These are phyloP conservation scores for Nomada goodeniana DNA, from an alignment of 2,888 invertebrate species.

Conservation along the genomic window DNA sequence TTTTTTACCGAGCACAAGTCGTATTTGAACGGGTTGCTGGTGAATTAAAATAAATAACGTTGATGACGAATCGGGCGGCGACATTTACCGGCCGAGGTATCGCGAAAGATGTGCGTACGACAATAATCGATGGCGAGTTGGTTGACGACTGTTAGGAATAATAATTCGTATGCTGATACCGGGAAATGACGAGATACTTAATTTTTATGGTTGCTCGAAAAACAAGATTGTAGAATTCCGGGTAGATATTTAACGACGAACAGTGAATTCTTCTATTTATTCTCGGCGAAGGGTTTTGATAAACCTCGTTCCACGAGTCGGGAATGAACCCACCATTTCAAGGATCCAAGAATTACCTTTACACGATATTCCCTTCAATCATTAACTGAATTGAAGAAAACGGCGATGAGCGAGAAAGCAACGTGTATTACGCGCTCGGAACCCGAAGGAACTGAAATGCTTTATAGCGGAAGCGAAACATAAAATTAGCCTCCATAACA, in stretches of 20 bases:
- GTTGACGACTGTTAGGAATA: no score
- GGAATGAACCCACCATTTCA: not conserved
- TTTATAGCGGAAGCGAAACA: conserved; percentile 31
- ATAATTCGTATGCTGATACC: no score
- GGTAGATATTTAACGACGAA: no score
- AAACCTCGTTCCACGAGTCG: not conserved
- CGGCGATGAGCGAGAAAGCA: not conserved
- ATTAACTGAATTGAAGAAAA: conserved; percentile 32
- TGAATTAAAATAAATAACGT: conserved; percentile 11
- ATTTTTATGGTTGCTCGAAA: no score
- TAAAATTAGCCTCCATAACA: conserved; percentile 49
- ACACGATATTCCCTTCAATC: not conserved
- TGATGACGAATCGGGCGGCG: not conserved
- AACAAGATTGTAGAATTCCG: no score
- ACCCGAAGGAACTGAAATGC: not conserved
- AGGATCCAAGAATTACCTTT: conserved; percentile 4
- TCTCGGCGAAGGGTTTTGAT: conserved; percentile 4
- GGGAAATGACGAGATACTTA: no score
- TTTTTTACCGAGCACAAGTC: no score
- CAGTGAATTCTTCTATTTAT: not conserved
- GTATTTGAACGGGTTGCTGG: not conserved
- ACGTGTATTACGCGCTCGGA: not conserved
- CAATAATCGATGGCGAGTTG: no score
- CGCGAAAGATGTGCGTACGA: no score
- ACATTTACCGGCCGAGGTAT: no score